Evolutionary conservation across 53 echinoderm and acorn worm genomes (phyloP), one percentile per base, ranked within the genome.

Genomic region (Apostichopus leukothele): DNA sequence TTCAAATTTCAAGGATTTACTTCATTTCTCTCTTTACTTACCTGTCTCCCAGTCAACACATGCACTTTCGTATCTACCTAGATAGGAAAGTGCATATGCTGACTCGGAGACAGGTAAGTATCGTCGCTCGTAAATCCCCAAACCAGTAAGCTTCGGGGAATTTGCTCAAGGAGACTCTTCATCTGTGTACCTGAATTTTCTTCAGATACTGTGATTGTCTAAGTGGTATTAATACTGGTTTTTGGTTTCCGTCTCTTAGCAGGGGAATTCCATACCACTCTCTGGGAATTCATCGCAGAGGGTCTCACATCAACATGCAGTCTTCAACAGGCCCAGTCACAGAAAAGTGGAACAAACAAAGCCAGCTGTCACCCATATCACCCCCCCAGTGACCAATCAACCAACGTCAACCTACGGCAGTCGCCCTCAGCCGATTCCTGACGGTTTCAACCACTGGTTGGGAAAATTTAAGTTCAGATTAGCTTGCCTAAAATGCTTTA

Each of bases 401-500:
- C 71, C 71, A 16, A 21, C 20, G 50, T 8, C 50, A 5, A 13
- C 26, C 39, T 39, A 39, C 3, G 39, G 39, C 39, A 39, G 39
- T 39, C 39, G 39, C 39, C 6, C 77, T 16, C 27, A 1, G 11
- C 77, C 26, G 23, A 50, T 4, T 25, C 77, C 26, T 1, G 50
- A 76, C 10, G 26, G 50, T 1, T 23, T 67, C 2, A 26, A 5
- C 50, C 5, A 85, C 50, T 85, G 25, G 85, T 39, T 60, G 14
- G 16, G 26, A 25, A 9, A 10, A 6, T 85, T 23, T 60, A 67
- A 19, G 21, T 85, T 85, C 67, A 85, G 5, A 60, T 27, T 85
- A 50, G 85, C 67, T 3, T 85, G 85, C 50, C 8, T 0, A 13
- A 7, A 50, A 26, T 85, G 85, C 50, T 85, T 85, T 11, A 85